Percentiles rank a stretch among this genome's conserved stretches.
Evolutionary conservation across 2,888 invertebrate genomes (phyloP).

Genomic region (Rhabditoides inermis): DNA sequence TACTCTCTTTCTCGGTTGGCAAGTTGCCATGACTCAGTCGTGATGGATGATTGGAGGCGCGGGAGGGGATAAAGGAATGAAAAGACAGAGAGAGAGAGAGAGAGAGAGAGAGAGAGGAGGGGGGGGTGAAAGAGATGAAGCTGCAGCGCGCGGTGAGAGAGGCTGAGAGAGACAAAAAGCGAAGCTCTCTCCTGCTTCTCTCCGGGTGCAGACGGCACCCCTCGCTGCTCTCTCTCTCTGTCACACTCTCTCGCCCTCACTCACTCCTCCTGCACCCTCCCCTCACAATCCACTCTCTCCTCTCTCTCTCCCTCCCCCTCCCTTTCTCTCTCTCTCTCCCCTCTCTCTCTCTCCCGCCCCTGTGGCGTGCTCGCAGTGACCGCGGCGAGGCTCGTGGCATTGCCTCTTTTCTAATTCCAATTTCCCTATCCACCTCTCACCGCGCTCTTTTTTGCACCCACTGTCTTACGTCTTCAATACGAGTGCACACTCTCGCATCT

Average conservation of each 20-base stretch:
- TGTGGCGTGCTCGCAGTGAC: too few relatives aligned
- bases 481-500: not conserved
- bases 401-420: not conserved
- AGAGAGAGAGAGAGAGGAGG: slow-evolving; percentile 2
- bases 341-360: not conserved
- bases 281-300: not conserved
- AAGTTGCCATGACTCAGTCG: too few relatives aligned
- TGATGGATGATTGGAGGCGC: slow-evolving; percentile 1
- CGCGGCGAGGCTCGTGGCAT: not conserved
- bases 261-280: not conserved
- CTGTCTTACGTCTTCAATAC: not conserved
- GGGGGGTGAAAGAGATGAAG: not conserved
- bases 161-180: not conserved
- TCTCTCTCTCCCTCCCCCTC: not conserved
- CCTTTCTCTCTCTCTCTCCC: not conserved
- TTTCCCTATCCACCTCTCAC: too few relatives aligned
- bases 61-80: slow-evolving; percentile 2
- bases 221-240: not conserved
- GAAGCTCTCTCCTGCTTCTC: not conserved
- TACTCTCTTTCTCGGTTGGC: too few relatives aligned
- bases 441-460: not conserved
- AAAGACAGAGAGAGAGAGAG: not conserved
- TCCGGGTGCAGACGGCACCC: not conserved
- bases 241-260: not conserved
- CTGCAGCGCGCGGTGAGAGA: not conserved